Conservation (phyloP, 2,797 vertebrate species). For the Hippopotamyrus pictus region DNA sequence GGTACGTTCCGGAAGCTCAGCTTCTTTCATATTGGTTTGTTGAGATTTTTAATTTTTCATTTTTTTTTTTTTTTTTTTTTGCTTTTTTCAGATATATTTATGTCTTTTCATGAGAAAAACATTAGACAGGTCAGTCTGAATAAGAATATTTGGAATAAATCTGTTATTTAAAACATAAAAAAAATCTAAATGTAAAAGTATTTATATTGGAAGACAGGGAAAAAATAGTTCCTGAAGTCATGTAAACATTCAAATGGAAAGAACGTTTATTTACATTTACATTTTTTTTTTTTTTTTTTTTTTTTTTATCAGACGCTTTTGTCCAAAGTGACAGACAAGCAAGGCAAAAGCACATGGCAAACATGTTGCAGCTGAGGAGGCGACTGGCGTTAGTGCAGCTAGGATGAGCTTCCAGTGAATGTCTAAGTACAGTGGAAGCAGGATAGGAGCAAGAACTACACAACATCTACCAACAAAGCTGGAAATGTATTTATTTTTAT, state of each 20-base stretch:
- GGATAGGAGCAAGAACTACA: not conserved
- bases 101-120: not conserved
- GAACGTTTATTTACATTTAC: not conserved
- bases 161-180: not conserved
- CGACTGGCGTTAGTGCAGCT: not conserved
- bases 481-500: not conserved
- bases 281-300: not conserved
- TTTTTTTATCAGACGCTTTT: not conserved
- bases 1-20: not conserved
- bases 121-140: not conserved
- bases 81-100: not conserved
- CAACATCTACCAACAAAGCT: not conserved
- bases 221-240: not conserved
- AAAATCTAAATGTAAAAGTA: not conserved
- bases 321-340: not conserved
- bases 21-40: not conserved
- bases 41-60: too few species aligned
- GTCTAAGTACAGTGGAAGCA: not conserved
- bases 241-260: not conserved
- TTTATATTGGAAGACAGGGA: not conserved
- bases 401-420: not conserved
- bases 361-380: not conserved
- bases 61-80: not conserved
- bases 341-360: not conserved
- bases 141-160: not conserved